Conservation (phyloP, 2,888 invertebrate genomes). For the Epistrophe grossulariae region DNA sequence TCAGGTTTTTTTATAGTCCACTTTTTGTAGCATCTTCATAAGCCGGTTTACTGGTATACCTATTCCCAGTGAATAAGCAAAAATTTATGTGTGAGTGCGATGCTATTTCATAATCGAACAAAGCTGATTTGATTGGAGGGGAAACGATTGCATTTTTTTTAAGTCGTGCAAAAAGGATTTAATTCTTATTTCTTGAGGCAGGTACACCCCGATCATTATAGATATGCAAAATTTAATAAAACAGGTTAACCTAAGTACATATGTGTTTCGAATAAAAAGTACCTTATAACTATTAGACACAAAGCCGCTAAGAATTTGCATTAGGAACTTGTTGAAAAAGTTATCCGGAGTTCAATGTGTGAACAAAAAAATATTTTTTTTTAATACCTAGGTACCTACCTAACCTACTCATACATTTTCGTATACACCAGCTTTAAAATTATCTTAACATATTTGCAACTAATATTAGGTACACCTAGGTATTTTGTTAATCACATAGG, state of each 20-base stretch:
- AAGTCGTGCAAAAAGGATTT: background rate
- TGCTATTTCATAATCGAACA: constrained; percentile 27
- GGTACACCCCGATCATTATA: constrained; percentile 3
- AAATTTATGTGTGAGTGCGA: background rate
- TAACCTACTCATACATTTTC: too few species aligned
- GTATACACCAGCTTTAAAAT: too few species aligned
- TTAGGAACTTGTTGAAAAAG: background rate
- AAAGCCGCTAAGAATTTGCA: background rate
- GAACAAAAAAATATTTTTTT: too few species aligned
- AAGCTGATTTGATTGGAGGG: background rate
- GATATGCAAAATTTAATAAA: background rate
- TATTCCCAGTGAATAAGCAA: background rate
- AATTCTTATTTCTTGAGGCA: constrained; percentile 41
- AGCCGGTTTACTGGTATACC: constrained; percentile 11
- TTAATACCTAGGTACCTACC: background rate
- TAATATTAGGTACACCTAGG: too few species aligned
- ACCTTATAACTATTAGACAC: too few species aligned
- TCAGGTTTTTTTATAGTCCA: constrained; percentile 25
- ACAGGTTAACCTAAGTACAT: background rate
- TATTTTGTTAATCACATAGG: too few species aligned
- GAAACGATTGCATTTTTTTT: background rate
- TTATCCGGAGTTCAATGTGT: too few species aligned
- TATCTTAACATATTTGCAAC: too few species aligned
- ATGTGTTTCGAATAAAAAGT: background rate
- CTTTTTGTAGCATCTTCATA: constrained; percentile 10